These are phyloP conservation scores for Thamnaconus septentrionalis DNA, from an alignment of 2,113 vertebrate genomes.

Conservation along the genomic window DNA sequence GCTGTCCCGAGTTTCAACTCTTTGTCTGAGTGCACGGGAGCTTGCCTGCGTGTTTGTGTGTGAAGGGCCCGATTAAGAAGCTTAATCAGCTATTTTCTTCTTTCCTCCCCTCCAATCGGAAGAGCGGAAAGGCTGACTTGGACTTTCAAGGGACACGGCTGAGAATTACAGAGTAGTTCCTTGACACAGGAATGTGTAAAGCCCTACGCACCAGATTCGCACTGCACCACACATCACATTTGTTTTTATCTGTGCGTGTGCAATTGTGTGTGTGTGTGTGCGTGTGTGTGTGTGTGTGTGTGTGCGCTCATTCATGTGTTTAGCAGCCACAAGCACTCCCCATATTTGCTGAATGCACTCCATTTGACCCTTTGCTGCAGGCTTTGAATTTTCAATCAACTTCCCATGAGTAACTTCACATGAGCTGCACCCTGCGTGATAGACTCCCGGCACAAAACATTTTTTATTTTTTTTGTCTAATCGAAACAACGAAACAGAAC, in stretches of 20 bases:
- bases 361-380: slow-evolving; percentile 57
- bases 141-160: slow-evolving; percentile 3
- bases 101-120: slow-evolving; percentile 5
- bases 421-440: slow-evolving; percentile 32
- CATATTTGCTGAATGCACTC: slow-evolving; percentile 43
- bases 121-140: background rate
- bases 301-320: slow-evolving; percentile 15
- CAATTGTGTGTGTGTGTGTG: slow-evolving; percentile 9
- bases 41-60: slow-evolving; percentile 8
- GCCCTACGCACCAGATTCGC: background rate
- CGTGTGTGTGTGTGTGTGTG: slow-evolving; percentile 9
- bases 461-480: slow-evolving; percentile 18
- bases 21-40: too few species aligned
- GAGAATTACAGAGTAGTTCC: slow-evolving; percentile 30
- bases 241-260: background rate
- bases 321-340: slow-evolving; percentile 29
- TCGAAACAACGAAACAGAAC: slow-evolving; percentile 25
- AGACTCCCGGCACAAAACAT: slow-evolving; percentile 17
- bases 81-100: slow-evolving; percentile 51
- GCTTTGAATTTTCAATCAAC: slow-evolving; percentile 60
- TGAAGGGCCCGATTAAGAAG: slow-evolving; percentile 38
- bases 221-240: background rate
- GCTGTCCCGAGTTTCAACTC: too few species aligned
- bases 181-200: slow-evolving; percentile 2
- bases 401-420: slow-evolving; percentile 51